These are phyloP conservation scores for Forbesichthys papilliferus DNA, from an alignment of 2,113 vertebrate species.

Conservation along the genomic window DNA sequence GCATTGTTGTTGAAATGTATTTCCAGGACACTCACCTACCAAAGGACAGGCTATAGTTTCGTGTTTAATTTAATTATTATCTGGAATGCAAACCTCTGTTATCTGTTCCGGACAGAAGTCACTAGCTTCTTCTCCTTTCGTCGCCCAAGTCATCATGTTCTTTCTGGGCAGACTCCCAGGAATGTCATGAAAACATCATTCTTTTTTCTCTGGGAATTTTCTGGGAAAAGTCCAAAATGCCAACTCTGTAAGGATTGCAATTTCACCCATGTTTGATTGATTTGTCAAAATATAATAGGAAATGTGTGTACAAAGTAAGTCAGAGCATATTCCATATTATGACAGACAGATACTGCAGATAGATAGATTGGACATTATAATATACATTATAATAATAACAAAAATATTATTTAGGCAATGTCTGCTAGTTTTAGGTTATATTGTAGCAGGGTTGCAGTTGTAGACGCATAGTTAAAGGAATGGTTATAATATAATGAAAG, in stretches of 20 bases:
- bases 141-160: neutral
- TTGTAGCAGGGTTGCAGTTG: too few species aligned
- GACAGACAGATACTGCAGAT: too few species aligned
- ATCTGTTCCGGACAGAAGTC: neutral
- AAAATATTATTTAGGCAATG: too few species aligned
- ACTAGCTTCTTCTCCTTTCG: neutral
- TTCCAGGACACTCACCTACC: too few species aligned
- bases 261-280: conserved; percentile 8
- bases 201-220: neutral
- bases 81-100: neutral
- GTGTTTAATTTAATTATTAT: neutral
- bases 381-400: too few species aligned
- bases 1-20: too few species aligned
- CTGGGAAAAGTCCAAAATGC: conserved; percentile 11
- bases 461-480: too few species aligned
- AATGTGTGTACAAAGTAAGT: neutral
- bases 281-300: conserved; percentile 1
- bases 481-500: too few species aligned
- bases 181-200: conserved; percentile 9
- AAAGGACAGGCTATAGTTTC: neutral
- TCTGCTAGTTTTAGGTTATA: too few species aligned
- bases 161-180: neutral
- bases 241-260: conserved; percentile 1
- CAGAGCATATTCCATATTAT: too few species aligned
- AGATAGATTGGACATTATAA: too few species aligned